A percentile compares a stretch with the other conserved stretches of the same genome.
These are phyloP conservation scores for Leptinotarsa haldemani DNA, from an alignment of 2,888 invertebrate genomes.

Conservation along the genomic window DNA sequence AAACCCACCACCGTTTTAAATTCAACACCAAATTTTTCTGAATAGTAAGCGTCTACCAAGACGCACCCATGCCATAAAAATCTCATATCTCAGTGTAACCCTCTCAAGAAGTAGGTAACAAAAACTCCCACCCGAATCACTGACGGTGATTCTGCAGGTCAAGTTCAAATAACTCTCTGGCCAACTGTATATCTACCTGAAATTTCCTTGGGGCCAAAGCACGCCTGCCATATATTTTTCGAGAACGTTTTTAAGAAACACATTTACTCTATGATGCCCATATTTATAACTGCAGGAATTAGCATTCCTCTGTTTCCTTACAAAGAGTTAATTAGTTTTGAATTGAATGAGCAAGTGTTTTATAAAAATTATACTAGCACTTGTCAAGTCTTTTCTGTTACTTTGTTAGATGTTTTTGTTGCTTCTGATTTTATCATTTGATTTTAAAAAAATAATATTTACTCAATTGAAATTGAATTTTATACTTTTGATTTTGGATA, in stretches of 20 bases:
- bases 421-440: too few relatives aligned
- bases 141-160: conserved; percentile 31
- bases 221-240: conserved; percentile 20
- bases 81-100: conserved; percentile 33
- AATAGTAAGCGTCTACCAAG: background rate
- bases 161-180: conserved; percentile 32
- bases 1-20: conserved; percentile 4
- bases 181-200: conserved; percentile 38
- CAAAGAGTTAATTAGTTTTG: background rate
- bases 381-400: too few relatives aligned
- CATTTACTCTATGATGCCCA: background rate
- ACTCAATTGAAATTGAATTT: too few relatives aligned
- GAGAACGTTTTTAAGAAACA: conserved; percentile 25
- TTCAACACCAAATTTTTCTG: conserved; percentile 13
- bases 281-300: background rate
- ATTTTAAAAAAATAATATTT: too few relatives aligned
- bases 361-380: too few relatives aligned
- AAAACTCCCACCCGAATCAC: conserved; percentile 29
- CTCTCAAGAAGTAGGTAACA: conserved; percentile 30
- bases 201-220: conserved; percentile 24
- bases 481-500: too few relatives aligned
- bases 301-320: background rate
- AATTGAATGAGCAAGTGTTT: too few relatives aligned
- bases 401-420: too few relatives aligned
- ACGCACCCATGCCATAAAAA: conserved; percentile 27